These are phyloP conservation scores for Pseudococcus jackbeardsleyi DNA, from an alignment of 2,888 invertebrate species.

Conservation along the genomic window DNA sequence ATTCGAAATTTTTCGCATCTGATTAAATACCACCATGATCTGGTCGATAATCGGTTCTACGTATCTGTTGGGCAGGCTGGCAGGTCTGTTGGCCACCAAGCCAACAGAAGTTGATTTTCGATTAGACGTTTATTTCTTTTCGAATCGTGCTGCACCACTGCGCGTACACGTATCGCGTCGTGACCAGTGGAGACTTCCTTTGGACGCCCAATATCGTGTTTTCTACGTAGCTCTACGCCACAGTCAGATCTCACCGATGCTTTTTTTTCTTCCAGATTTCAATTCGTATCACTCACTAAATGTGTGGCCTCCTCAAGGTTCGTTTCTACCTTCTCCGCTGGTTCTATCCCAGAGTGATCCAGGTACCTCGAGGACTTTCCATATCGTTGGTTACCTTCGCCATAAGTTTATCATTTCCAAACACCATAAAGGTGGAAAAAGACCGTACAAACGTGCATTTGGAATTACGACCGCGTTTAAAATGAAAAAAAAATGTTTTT, in stretches of 20 bases:
- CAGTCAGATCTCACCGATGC: slow-evolving; percentile 24
- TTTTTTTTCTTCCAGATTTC: slow-evolving; percentile 8
- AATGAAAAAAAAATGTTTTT: neutral
- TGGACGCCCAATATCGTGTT: slow-evolving; percentile 53
- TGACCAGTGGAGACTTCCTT: slow-evolving; percentile 45
- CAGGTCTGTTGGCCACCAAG: slow-evolving; percentile 4
- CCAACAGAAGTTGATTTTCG: slow-evolving; percentile 52
- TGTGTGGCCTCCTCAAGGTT: slow-evolving; percentile 53
- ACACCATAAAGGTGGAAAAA: neutral
- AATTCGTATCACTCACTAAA: slow-evolving; percentile 47
- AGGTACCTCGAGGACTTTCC: slow-evolving; percentile 22
- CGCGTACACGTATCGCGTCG: slow-evolving; percentile 3
- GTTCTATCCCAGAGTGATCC: neutral
- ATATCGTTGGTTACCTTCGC: neutral
- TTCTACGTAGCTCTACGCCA: neutral
- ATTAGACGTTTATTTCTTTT: slow-evolving; percentile 38
- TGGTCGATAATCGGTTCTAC: neutral
- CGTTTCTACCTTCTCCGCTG: neutral
- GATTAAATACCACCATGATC: neutral
- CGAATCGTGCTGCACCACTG: slow-evolving; percentile 42
- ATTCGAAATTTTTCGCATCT: neutral
- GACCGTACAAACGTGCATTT: neutral
- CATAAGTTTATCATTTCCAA: slow-evolving; percentile 7
- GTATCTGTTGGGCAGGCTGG: neutral
- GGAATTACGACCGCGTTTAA: neutral